Conservation (phyloP, 2,888 invertebrate genomes). For the Heliconius aoede region DNA sequence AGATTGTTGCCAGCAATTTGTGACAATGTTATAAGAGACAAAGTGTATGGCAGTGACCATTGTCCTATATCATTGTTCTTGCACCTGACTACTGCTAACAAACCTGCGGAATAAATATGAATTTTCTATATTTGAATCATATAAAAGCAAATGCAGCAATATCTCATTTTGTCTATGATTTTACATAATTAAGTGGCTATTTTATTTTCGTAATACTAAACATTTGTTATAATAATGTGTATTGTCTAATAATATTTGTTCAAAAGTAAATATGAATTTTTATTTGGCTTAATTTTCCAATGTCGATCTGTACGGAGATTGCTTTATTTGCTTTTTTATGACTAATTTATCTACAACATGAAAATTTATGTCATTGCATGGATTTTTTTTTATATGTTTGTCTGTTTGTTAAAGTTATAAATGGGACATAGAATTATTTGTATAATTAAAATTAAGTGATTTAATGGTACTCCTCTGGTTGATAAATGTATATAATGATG, state of each 20-base stretch:
- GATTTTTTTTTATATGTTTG: background rate
- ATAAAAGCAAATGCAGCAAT: background rate
- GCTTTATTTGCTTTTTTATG: background rate
- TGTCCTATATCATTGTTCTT: slow-evolving; percentile 94
- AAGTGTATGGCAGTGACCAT: slow-evolving; percentile 97
- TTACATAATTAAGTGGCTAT: background rate
- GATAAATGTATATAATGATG: background rate
- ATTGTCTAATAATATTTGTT: too few species aligned
- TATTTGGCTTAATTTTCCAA: background rate
- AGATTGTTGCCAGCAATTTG: slow-evolving; percentile 90
- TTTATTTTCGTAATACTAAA: too few species aligned
- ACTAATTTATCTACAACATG: background rate
- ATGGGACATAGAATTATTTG: slow-evolving; percentile 10
- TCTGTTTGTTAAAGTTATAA: slow-evolving; percentile 1
- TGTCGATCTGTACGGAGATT: background rate
- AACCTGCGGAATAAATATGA: slow-evolving; percentile 69
- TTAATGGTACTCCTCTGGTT: background rate
- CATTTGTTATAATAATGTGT: too few species aligned
- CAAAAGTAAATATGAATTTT: too few species aligned
- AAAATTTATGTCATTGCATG: slow-evolving; percentile 4
- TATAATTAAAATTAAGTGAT: slow-evolving; percentile 7
- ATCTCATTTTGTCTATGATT: background rate
- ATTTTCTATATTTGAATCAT: background rate
- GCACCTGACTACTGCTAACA: slow-evolving; percentile 77
- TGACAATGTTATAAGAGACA: slow-evolving; percentile 91